A percentile compares a stretch with the other conserved stretches of the same genome.
These are phyloP conservation scores for Xestoiulus laeticollis DNA, from an alignment of 2,888 invertebrate species.

Conservation along the genomic window DNA sequence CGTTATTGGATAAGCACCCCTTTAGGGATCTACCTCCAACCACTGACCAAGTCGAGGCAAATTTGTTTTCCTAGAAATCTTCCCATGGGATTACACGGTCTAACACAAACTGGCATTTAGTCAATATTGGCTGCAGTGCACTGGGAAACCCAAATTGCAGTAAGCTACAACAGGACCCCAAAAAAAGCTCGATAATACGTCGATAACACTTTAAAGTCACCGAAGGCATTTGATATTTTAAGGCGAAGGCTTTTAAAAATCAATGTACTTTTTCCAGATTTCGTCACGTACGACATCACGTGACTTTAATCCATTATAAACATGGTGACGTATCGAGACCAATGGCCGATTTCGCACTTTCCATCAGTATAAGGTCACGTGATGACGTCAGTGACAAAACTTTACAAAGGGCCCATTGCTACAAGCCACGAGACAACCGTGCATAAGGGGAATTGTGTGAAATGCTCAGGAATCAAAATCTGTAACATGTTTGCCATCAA, in stretches of 20 bases:
- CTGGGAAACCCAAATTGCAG: background rate
- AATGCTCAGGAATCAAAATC: background rate
- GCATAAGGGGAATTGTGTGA: too few species aligned
- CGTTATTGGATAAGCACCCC: background rate
- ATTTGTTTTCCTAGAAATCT: background rate
- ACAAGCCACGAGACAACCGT: too few species aligned
- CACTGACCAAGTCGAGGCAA: slow-evolving; percentile 22
- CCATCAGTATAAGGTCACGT: too few species aligned
- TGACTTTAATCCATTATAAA: too few species aligned
- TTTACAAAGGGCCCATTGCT: too few species aligned
- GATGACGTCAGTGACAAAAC: too few species aligned
- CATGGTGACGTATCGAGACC: too few species aligned
- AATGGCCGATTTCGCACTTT: too few species aligned
- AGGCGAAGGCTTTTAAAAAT: background rate
- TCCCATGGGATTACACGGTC: slow-evolving; percentile 17
- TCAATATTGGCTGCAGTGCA: slow-evolving; percentile 14
- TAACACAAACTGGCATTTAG: background rate
- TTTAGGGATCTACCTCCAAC: background rate
- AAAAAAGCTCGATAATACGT: background rate
- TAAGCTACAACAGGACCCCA: background rate
- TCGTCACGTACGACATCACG: too few species aligned
- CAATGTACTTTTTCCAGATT: background rate
- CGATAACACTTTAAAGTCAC: background rate
- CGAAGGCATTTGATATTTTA: background rate
- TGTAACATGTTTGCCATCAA: background rate